These are phyloP conservation scores for Scomber scombrus DNA, from an alignment of 2,113 vertebrate genomes.

Conservation along the genomic window DNA sequence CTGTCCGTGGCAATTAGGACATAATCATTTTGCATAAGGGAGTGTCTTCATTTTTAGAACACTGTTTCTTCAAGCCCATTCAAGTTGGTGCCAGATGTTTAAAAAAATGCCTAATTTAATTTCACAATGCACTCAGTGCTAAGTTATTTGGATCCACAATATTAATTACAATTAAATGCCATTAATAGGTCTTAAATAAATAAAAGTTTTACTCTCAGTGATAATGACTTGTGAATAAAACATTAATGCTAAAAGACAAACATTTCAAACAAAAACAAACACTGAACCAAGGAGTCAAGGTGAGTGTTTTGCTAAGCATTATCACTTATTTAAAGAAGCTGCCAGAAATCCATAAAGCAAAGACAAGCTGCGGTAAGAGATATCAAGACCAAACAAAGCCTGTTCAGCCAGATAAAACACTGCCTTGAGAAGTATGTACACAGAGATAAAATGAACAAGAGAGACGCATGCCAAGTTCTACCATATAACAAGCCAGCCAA, in stretches of 20 bases:
- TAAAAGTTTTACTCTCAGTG: slow-evolving; percentile 29
- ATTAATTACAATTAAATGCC: slow-evolving; percentile 63
- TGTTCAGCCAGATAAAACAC: slow-evolving; percentile 84
- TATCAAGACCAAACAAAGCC: slow-evolving; percentile 89
- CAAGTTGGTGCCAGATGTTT: slow-evolving; percentile 63
- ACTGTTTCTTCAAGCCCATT: slow-evolving; percentile 62
- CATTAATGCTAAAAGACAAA: slow-evolving; percentile 63
- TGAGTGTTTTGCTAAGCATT: slow-evolving; percentile 81
- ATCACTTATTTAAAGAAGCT: slow-evolving; percentile 86
- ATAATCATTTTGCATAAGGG: slow-evolving; percentile 69
- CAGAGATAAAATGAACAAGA: slow-evolving; percentile 82
- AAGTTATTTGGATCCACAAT: slow-evolving; percentile 40
- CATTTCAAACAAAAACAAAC: slow-evolving; percentile 69
- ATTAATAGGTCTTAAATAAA: slow-evolving; percentile 66
- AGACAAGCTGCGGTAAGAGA: slow-evolving; percentile 87
- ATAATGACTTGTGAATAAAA: slow-evolving; percentile 54
- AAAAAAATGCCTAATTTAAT: slow-evolving; percentile 59
- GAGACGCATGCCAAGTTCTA: slow-evolving; percentile 79
- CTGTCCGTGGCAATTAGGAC: slow-evolving; percentile 80
- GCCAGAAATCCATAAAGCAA: slow-evolving; percentile 86
- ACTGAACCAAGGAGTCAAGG: slow-evolving; percentile 76
- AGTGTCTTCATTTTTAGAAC: slow-evolving; percentile 58
- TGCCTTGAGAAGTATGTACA: slow-evolving; percentile 86
- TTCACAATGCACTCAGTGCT: slow-evolving; percentile 33
- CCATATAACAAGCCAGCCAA: slow-evolving; percentile 73